These are phyloP conservation scores for Echinometra lucunter DNA, from an alignment of 53 echinoderm and acorn worm genomes.

Conservation along the genomic window DNA sequence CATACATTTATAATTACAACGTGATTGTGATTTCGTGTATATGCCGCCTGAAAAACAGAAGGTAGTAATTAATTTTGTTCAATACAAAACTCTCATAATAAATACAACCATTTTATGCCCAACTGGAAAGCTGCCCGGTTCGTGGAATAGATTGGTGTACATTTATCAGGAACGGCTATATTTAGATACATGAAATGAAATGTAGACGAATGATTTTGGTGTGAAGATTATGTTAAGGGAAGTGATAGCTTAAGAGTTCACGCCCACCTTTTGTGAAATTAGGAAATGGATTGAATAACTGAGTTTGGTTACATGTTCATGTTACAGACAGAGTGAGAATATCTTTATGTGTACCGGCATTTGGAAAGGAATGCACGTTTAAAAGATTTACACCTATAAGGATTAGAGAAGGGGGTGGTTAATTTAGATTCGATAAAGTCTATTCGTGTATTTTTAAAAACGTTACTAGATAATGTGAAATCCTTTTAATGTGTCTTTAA, in stretches of 20 bases:
- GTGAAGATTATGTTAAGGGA: background rate
- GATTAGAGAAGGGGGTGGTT: background rate
- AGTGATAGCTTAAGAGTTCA: slow-evolving; percentile 1
- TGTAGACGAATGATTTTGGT: background rate
- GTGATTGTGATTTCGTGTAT: background rate
- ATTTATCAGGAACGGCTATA: background rate
- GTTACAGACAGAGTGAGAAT: background rate
- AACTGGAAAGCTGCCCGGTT: background rate
- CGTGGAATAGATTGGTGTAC: background rate
- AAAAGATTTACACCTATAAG: too few species aligned
- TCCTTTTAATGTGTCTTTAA: too few species aligned
- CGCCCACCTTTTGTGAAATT: slow-evolving; percentile 1
- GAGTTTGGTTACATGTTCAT: background rate
- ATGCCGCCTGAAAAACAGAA: background rate
- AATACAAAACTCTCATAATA: background rate
- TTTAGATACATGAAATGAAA: background rate
- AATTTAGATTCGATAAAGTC: too few species aligned
- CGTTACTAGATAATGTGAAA: too few species aligned
- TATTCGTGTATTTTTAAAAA: too few species aligned
- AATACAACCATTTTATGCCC: background rate
- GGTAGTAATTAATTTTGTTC: background rate
- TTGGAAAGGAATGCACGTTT: too few species aligned
- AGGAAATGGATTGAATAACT: background rate
- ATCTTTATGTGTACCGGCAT: too few species aligned
- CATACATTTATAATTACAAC: too few species aligned